Evolutionary conservation across 2,797 vertebrate genomes (phyloP), one percentile per base, ranked within the genome.

Genomic region (Austrolebias charrua): DNA sequence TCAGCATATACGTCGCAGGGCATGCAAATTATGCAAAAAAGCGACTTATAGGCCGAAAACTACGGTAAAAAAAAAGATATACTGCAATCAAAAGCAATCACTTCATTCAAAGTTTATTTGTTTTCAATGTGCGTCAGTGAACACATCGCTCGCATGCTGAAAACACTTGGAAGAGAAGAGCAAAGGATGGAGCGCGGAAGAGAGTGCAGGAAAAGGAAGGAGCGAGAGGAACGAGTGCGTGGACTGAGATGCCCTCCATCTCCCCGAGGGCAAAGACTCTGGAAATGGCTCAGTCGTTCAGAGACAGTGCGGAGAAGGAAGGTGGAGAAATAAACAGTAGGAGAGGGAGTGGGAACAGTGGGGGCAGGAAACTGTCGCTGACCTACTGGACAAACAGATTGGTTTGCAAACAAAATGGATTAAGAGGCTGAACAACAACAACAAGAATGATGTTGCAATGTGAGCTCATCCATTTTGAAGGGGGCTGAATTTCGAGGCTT

Each of bases 301-400:
- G 69, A 65, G 80, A 83, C 82, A 85, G 80, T 78, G 55, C 75
- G 43, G 74, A 66, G 33, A 61, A 78, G 51, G 66, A 70, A 48
- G 70, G 75, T 66, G 50, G 73, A 79, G 78, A 69, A 66, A 80
- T 66, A 66, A 81, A 81, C 76, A 68, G 71, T 50, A 53, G 42
- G 47, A 70, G 69, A 49, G n/a, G 78, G 56, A 66, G 35, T 65
- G 49, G 70, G 63, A 83, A 81, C 69, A 76, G 76, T 48, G 64
- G 73, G 78, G 67, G 60, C 75, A 79, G 82, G 71, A 80, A 86
- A 73, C 79, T 80, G 80, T 83, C 79, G 86, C 72, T 82, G 89
- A 91, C 84, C 89, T 88, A 84, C 84, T 76, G 84, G 89, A 88
- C 85, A 89, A 90, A 90, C 87, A 92, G 89, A 90, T 88, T 86